These are phyloP conservation scores for Drosophila borborema DNA, from an alignment of 2,888 invertebrate genomes.

Conservation along the genomic window DNA sequence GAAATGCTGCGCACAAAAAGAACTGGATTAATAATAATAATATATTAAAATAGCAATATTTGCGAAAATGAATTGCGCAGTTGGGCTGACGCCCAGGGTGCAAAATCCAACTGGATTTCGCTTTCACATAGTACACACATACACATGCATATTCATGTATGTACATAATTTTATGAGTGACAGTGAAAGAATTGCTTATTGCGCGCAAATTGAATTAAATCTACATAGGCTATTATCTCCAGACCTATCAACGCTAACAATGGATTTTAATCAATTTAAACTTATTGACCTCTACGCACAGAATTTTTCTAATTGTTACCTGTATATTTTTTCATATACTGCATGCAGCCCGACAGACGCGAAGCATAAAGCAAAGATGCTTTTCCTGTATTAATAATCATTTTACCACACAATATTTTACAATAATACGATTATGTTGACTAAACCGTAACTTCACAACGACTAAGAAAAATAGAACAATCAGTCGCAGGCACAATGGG, in stretches of 20 bases:
- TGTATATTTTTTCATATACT: constrained; percentile 41
- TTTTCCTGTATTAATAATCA: constrained; percentile 47
- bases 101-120: constrained; percentile 36
- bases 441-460: constrained; percentile 33
- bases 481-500: constrained; percentile 22
- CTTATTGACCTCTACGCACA: constrained; percentile 53
- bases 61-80: constrained; percentile 48
- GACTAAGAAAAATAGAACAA: constrained; percentile 41
- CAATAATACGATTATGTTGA: neutral
- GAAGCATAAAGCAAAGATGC: constrained; percentile 25
- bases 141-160: neutral
- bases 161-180: neutral
- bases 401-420: constrained; percentile 9
- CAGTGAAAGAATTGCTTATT: constrained; percentile 16
- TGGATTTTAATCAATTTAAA: constrained; percentile 48
- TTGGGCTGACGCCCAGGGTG: constrained; percentile 37
- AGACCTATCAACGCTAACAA: constrained; percentile 17
- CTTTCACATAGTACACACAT: neutral
- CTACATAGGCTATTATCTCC: constrained; percentile 24
- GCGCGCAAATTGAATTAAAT: constrained; percentile 49
- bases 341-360: constrained; percentile 37
- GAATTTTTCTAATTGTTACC: constrained; percentile 26
- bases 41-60: constrained; percentile 18
- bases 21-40: constrained; percentile 13
- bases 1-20: constrained; percentile 41